Conservation (phyloP, 2,888 invertebrate genomes). For the Rhingia rostrata region DNA sequence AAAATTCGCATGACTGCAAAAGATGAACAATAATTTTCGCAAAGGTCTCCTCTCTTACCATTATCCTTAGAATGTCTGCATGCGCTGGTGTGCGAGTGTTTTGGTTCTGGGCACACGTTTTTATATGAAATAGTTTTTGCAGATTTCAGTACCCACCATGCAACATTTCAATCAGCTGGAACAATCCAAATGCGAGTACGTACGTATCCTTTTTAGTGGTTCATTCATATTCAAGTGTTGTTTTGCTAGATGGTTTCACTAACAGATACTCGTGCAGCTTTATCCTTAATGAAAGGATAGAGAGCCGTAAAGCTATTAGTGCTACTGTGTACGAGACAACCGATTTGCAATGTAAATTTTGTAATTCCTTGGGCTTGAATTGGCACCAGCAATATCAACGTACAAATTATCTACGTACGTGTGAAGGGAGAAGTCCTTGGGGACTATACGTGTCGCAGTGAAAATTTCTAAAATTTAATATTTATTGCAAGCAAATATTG, state of each 20-base stretch:
- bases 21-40: conserved; percentile 12
- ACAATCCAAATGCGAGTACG: neutral
- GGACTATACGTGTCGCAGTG: too few relatives aligned
- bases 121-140: neutral
- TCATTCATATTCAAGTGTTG: conserved; percentile 41
- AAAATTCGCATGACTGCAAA: too few relatives aligned
- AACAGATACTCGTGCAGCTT: neutral
- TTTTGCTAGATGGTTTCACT: conserved; percentile 3
- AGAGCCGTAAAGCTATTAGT: neutral
- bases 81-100: too few relatives aligned
- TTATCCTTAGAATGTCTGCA: too few relatives aligned
- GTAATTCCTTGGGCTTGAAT: neutral
- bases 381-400: neutral
- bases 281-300: neutral
- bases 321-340: neutral
- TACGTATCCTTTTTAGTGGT: neutral
- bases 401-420: too few relatives aligned
- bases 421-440: too few relatives aligned
- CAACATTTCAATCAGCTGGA: conserved; percentile 3
- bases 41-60: too few relatives aligned
- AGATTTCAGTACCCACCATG: neutral
- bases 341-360: neutral
- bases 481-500: too few relatives aligned
- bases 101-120: too few relatives aligned
- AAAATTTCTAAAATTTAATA: too few relatives aligned